phyloP scores from a whole-genome alignment of 2,797 vertebrate species.

The Coluber constrictor region DNA sequence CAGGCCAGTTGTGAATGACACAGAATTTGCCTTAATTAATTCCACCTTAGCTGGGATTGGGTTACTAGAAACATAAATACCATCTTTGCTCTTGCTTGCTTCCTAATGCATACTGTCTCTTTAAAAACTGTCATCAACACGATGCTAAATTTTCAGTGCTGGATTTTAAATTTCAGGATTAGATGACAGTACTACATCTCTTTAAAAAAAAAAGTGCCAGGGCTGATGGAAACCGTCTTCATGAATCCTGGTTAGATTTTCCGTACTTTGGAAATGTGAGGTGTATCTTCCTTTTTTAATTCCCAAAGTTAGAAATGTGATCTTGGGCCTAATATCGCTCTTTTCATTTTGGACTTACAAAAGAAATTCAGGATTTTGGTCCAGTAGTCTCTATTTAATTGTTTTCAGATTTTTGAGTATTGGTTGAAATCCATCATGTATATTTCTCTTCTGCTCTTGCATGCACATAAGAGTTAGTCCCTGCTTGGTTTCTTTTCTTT shows the following conservation, averaged over 20 bases:
- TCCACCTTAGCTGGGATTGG: slow-evolving; percentile 17
- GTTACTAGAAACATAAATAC: slow-evolving; percentile 12
- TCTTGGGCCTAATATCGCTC: background rate
- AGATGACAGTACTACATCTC: background rate
- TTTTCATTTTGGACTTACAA: background rate
- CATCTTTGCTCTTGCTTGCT: background rate
- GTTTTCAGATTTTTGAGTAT: slow-evolving; percentile 49
- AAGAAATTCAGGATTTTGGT: background rate
- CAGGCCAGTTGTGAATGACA: slow-evolving; percentile 41
- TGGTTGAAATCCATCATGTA: slow-evolving; percentile 49
- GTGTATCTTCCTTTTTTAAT: background rate
- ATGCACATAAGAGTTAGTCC: background rate
- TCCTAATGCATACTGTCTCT: background rate
- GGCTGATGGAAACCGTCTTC: background rate
- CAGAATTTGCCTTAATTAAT: slow-evolving; percentile 62
- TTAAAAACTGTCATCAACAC: background rate
- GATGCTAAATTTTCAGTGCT: background rate
- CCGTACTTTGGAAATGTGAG: background rate
- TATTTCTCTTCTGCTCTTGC: slow-evolving; percentile 25
- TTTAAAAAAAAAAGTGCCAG: background rate
- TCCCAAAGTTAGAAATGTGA: background rate
- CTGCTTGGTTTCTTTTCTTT: background rate
- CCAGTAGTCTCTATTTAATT: background rate
- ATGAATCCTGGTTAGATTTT: background rate
- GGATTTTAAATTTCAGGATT: background rate